Evolutionary conservation across 1,140 invertebrate species (phyloP), one percentile per base, ranked within the genome.

Genomic region (Zaprionus gabonicus): DNA sequence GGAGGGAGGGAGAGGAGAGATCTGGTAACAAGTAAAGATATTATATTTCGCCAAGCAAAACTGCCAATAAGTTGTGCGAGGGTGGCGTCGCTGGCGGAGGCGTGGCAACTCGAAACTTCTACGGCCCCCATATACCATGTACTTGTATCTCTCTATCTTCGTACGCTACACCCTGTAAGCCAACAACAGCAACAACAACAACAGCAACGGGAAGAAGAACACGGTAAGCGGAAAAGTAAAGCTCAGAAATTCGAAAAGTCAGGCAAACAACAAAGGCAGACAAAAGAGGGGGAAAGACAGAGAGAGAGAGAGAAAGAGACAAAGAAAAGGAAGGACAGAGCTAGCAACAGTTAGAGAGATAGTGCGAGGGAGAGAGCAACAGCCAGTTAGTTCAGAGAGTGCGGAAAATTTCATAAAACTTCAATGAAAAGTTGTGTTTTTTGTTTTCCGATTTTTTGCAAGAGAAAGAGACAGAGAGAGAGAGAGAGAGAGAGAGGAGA

Each of bases 391-490:
- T 27, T 46, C 49, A 57, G 56, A 25, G 51, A 76, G 78, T 65
- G 72, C 69, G 74, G 56, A 69, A 87, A 88, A 88, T 90, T 88
- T 88, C 84, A 88, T 88, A 88, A 88, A 87, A 87, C 85, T 88
- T 81, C 62, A 69, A 71, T 71, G 65, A 71, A 84, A 87, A 87
- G 80, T 86, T 70, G 69, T 65, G 13, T 58, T 44, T 58, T 76
- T 28, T 73, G 44, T 59, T 53, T 64, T 75, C 53, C 77, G 23
- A 67, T 57, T 60, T 51, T 72, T 41, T 17, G 41, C 5, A 4
- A 51, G 46, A 23, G 46, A 12, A 13, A 51, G 3, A 23, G 10
- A 12, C 1, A 10, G 20, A 20, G 3, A 49, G 17, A 49, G 20
- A 13, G 46, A 20, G 0, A 10, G 20, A 20, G 3, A 49, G 17